A percentile compares a stretch with the other conserved stretches of the same genome.
Conservation (phyloP, 2,888 invertebrate species). For the Doris montereyensis region DNA sequence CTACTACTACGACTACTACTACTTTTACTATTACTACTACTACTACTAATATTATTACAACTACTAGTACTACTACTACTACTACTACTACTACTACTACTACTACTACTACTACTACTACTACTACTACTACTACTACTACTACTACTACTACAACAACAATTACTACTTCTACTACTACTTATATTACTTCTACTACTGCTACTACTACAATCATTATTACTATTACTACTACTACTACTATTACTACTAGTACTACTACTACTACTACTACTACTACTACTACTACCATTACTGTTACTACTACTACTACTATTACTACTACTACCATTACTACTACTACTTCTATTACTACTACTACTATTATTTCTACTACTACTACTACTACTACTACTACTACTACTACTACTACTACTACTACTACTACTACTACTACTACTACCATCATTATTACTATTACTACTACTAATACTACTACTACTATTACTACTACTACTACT, state of each 20-base stretch:
- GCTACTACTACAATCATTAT: constrained; percentile 29
- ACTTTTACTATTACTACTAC: too few relatives aligned
- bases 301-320: constrained; percentile 21
- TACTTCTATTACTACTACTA: constrained; percentile 75
- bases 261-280: constrained; percentile 30
- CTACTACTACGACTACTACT: too few relatives aligned
- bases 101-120: constrained; percentile 17
- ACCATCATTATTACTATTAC: constrained; percentile 38
- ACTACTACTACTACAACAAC: neutral
- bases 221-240: constrained; percentile 40
- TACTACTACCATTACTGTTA: constrained; percentile 30
- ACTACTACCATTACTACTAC: neutral
- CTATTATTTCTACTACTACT: constrained; percentile 44
- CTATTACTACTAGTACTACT: constrained; percentile 40
- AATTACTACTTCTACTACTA: constrained; percentile 10
- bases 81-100: constrained; percentile 4
- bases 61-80: neutral
- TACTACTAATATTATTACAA: too few relatives aligned
- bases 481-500: constrained; percentile 35
- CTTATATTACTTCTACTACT: constrained; percentile 24
- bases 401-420: constrained; percentile 39
- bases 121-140: neutral
- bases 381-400: constrained; percentile 41
- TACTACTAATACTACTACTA: constrained; percentile 45
- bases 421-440: constrained; percentile 36